Evolutionary conservation across 2,888 invertebrate species (phyloP).

Genomic region (Crepidodera aurea): DNA sequence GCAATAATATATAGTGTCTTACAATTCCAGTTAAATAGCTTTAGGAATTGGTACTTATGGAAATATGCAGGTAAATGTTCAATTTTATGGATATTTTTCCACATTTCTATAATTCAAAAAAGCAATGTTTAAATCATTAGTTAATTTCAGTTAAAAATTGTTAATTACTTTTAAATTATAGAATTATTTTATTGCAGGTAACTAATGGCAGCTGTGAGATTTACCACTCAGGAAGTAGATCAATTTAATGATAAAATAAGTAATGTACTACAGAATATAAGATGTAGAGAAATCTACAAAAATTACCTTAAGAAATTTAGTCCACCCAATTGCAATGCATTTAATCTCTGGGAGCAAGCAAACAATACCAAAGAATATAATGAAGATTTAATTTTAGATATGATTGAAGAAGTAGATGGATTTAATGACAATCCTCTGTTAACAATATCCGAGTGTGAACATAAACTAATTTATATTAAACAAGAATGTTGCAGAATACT

Average conservation of each 20-base stretch:
- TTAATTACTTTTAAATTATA: too few species aligned
- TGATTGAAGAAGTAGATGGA: constrained; percentile 48
- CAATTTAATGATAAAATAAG: constrained; percentile 47
- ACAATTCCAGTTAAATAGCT: too few species aligned
- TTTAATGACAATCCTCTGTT: constrained; percentile 48
- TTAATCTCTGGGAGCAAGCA: constrained; percentile 46
- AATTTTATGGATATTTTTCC: too few species aligned
- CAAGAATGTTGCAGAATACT: constrained; percentile 50
- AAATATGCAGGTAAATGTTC: constrained; percentile 5
- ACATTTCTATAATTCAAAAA: too few species aligned
- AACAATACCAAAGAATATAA: constrained; percentile 40
- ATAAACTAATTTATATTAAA: constrained; percentile 48
- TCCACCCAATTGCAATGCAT: constrained; percentile 36
- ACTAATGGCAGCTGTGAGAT: constrained; percentile 43
- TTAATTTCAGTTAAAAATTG: too few species aligned
- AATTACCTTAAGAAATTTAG: constrained; percentile 13
- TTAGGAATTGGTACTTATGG: too few species aligned
- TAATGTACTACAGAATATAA: constrained; percentile 44
- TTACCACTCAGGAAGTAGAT: constrained; percentile 46
- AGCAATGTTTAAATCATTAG: too few species aligned
- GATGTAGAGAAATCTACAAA: constrained; percentile 39
- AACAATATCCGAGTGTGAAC: constrained; percentile 44
- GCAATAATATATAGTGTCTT: too few species aligned
- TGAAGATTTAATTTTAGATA: constrained; percentile 45
- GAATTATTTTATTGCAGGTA: constrained; percentile 31